A percentile compares a stretch with the other conserved stretches of the same genome.
Evolutionary conservation across 35 echinoderm and acorn worm genomes (phyloP).

Genomic region (Heliocidaris erythrogramma): DNA sequence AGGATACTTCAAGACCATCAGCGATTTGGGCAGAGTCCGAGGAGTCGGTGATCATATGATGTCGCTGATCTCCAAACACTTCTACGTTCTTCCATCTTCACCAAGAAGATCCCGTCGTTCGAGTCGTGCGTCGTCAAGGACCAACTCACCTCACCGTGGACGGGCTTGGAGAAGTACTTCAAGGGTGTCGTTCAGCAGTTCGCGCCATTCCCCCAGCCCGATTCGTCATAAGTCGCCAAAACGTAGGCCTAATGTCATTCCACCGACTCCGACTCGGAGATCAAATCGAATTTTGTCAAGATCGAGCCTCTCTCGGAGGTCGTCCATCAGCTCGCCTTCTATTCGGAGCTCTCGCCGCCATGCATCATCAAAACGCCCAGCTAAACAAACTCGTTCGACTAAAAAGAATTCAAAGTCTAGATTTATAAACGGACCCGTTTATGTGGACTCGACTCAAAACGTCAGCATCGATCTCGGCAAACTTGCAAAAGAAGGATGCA

Average conservation of each 20-base stretch:
- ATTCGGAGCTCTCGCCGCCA: background rate
- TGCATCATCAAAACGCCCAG: background rate
- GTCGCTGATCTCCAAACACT: background rate
- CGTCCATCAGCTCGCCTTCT: background rate
- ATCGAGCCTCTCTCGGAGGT: background rate
- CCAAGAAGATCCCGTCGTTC: background rate
- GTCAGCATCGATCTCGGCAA: conserved; percentile 16
- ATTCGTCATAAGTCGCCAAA: background rate
- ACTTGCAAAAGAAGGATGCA: conserved; percentile 29
- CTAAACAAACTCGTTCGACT: background rate
- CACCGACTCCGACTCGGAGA: background rate
- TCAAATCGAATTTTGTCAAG: background rate
- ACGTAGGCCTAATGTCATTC: background rate
- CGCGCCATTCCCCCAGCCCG: background rate
- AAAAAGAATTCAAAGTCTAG: background rate
- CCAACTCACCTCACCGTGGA: background rate
- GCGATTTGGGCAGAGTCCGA: background rate
- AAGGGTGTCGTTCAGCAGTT: background rate
- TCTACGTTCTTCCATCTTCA: background rate
- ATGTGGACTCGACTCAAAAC: background rate
- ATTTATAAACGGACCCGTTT: background rate
- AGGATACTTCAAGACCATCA: background rate
- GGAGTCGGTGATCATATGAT: background rate
- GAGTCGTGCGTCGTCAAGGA: background rate
- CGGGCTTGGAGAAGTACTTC: background rate